phyloP scores from a whole-genome alignment of 2,888 invertebrate species.

The Chouioia cunea region DNA sequence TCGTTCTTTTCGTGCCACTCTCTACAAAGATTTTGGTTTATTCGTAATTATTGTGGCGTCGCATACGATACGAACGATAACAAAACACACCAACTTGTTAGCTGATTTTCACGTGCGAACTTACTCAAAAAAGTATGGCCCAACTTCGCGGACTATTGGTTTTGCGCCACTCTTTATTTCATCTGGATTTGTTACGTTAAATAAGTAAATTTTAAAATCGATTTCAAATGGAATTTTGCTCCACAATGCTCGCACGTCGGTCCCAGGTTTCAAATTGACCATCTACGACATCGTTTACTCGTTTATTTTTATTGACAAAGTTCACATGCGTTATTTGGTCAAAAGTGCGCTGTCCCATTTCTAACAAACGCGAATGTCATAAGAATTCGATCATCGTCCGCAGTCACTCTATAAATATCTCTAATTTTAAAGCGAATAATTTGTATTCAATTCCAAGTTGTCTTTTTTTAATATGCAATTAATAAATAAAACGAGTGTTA shows the following conservation, averaged over 20 bases:
- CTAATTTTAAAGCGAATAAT: no score
- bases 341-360: no score
- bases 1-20: conserved; percentile 75
- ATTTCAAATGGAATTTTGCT: conserved; percentile 81
- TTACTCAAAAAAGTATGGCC: conserved; percentile 89
- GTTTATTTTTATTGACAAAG: no score
- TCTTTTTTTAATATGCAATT: no score
- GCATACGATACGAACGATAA: not conserved
- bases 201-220: conserved; percentile 83
- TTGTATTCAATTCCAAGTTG: no score
- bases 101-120: conserved; percentile 53
- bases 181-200: conserved; percentile 85
- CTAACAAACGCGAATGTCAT: no score
- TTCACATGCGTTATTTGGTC: no score
- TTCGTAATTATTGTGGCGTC: no score
- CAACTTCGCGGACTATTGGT: conserved; percentile 82
- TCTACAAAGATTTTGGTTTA: conserved; percentile 28
- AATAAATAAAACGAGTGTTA: no score
- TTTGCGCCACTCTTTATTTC: conserved; percentile 79
- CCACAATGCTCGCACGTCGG: conserved; percentile 84
- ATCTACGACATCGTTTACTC: conserved; percentile 78
- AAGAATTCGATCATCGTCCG: no score
- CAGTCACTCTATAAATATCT: no score
- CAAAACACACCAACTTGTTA: not conserved
- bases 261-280: conserved; percentile 80